Evolutionary conservation across 2,113 vertebrate genomes (phyloP).

Genomic region (Cavia aperea): DNA sequence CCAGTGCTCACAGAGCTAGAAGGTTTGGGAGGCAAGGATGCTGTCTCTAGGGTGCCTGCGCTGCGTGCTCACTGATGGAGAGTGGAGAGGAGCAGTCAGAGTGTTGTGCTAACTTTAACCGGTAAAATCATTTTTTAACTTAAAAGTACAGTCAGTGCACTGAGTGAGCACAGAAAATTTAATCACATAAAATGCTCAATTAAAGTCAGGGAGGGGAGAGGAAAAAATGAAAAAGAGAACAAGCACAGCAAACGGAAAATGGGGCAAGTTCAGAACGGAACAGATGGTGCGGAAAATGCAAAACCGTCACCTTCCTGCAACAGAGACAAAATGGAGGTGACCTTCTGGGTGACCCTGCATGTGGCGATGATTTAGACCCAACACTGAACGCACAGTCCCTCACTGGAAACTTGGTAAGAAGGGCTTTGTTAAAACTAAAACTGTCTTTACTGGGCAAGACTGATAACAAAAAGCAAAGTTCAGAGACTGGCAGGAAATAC

Average conservation of each 20-base stretch:
- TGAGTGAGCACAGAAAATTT: background rate
- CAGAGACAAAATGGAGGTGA: background rate
- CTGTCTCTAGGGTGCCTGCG: too few species aligned
- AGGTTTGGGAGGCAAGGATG: background rate
- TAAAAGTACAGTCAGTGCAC: background rate
- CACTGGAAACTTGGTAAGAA: background rate
- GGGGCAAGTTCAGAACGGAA: background rate
- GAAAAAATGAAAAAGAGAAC: background rate
- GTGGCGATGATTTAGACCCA: background rate
- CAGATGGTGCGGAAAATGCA: background rate
- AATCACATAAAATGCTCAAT: background rate
- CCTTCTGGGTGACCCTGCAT: background rate
- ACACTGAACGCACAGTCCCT: background rate
- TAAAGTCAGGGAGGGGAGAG: background rate
- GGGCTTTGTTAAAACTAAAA: background rate
- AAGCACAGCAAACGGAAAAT: background rate
- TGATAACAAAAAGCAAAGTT: background rate
- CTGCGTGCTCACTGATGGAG: too few species aligned
- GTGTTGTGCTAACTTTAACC: background rate
- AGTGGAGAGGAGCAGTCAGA: background rate
- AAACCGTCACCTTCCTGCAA: background rate
- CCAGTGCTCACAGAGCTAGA: too few species aligned
- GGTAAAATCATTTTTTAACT: background rate
- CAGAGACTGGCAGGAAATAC: background rate
- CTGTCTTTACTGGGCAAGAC: background rate